Base-by-base conservation (phyloP, 2,113 vertebrate species). In the Crotalus helleri region DNA sequence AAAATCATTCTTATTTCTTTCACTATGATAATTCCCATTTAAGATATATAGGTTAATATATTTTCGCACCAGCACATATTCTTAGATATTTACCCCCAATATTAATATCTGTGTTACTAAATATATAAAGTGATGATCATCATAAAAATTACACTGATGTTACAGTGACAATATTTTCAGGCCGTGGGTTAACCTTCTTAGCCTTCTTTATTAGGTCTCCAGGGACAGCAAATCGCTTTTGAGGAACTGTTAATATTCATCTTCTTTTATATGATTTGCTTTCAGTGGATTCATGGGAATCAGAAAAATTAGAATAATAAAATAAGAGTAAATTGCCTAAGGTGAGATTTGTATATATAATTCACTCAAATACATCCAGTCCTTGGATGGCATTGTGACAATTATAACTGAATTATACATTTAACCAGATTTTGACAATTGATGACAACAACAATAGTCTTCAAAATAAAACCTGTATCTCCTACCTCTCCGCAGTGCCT, bases 221-320 rank as follows among this genome's bases (percentile, higher is more conserved):
- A 90, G 94, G 91, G 88, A 95, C 90, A 92, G 61, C 91, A 10
- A 92, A 12, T 53, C 21, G 17, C 53, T 90, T 94, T 88, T 13
- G 91, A 92, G 49, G 54, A 46, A 59, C 57, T 91, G 74, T 95
- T 95, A 96, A 94, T 96, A 96, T 97, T 96, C 91, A 95, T 97
- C 94, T 95, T 94, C 94, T 57, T 94, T 96, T 94, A 96, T 96
- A 90, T 0, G 8, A 96, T 96, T 96, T 96, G 69, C 46, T 95
- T 95, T 95, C 94, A 94, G 92, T 95, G 58, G 92, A 94, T 95
- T 94, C 96, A 95, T 92, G 95, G 95, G 95, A 96, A 96, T 93
- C 92, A 91, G 90, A 1, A 86, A 94, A 91, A 97, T 95, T 90
- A 96, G 94, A 97, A 96, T 96, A 96, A 97, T 95, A 96, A 94